A percentile compares a stretch with the other conserved stretches of the same genome.
Evolutionary conservation across 2,888 invertebrate genomes (phyloP).

Genomic region (Brenthis hecate): DNA sequence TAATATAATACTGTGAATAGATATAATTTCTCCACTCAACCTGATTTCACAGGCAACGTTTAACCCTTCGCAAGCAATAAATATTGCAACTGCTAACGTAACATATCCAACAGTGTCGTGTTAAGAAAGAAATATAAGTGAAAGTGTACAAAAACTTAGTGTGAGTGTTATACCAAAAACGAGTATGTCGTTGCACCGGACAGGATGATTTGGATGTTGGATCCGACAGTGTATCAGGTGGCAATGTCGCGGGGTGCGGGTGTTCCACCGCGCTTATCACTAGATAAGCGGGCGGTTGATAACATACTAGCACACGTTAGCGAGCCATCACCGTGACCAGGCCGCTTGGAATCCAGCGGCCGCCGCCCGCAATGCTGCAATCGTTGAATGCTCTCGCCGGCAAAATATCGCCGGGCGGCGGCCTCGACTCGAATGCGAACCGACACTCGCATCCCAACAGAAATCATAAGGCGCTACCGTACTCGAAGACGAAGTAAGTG

Average conservation of each 20-base stretch:
- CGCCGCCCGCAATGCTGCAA: slow-evolving; percentile 89
- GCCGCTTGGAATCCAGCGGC: slow-evolving; percentile 71
- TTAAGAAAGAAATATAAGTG: slow-evolving; percentile 32
- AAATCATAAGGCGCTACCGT: slow-evolving; percentile 77
- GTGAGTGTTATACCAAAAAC: slow-evolving; percentile 46
- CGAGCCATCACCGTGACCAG: slow-evolving; percentile 76
- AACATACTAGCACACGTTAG: slow-evolving; percentile 62
- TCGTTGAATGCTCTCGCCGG: slow-evolving; percentile 94
- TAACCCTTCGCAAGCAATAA: slow-evolving; percentile 32
- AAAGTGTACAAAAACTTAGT: slow-evolving; percentile 47
- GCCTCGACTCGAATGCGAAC: slow-evolving; percentile 87
- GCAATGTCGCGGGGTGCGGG: slow-evolving; percentile 79
- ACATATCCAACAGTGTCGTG: slow-evolving; percentile 30
- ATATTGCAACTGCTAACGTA: slow-evolving; percentile 55
- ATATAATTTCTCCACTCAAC: background rate
- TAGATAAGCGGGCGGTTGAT: slow-evolving; percentile 75
- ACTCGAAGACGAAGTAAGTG: slow-evolving; percentile 80
- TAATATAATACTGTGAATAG: background rate
- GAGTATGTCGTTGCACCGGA: slow-evolving; percentile 65
- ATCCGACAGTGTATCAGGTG: slow-evolving; percentile 66
- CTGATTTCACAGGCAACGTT: background rate
- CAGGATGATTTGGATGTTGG: slow-evolving; percentile 70
- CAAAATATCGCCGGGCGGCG: slow-evolving; percentile 92
- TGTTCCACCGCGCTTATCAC: slow-evolving; percentile 80
- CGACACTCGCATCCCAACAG: slow-evolving; percentile 81